A percentile compares a stretch with the other conserved stretches of the same genome.
Conservation (phyloP, 2,888 invertebrate genomes). For the Trachelus troglodyta region DNA sequence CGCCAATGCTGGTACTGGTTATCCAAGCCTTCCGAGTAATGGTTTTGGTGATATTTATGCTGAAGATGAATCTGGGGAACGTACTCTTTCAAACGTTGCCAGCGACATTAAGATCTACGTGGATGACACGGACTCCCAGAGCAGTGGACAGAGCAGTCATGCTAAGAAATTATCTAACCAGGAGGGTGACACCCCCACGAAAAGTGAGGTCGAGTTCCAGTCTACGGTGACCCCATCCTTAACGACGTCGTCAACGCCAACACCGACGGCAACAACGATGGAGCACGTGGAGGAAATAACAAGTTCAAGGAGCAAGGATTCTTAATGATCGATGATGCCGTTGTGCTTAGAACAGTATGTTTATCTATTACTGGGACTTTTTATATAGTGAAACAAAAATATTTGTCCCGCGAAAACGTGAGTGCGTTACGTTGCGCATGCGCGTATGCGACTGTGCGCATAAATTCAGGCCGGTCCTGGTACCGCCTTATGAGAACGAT, state of each 20-base stretch:
- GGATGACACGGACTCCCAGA: slow-evolving; percentile 52
- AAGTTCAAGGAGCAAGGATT: neutral
- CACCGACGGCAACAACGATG: neutral
- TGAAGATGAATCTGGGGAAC: slow-evolving; percentile 16
- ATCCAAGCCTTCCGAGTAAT: slow-evolving; percentile 15
- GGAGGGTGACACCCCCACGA: neutral
- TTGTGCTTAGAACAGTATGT: neutral
- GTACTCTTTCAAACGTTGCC: slow-evolving; percentile 4
- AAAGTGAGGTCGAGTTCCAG: neutral
- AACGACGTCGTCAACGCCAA: neutral
- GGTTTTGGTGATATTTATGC: slow-evolving; percentile 47
- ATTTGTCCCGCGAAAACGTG: neutral
- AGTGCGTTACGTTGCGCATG: neutral
- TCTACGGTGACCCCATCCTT: neutral
- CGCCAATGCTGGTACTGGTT: slow-evolving; percentile 11
- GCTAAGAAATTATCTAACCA: neutral
- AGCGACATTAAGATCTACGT: slow-evolving; percentile 47
- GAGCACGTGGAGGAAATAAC: neutral
- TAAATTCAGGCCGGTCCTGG: neutral
- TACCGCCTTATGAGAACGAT: neutral
- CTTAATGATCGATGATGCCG: neutral
- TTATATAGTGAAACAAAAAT: neutral
- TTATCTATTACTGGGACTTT: neutral
- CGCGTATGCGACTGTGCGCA: neutral
- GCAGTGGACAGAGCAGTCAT: slow-evolving; percentile 35